Evolutionary conservation across 2,888 invertebrate genomes (phyloP).

Genomic region (Horisme vitalbata): DNA sequence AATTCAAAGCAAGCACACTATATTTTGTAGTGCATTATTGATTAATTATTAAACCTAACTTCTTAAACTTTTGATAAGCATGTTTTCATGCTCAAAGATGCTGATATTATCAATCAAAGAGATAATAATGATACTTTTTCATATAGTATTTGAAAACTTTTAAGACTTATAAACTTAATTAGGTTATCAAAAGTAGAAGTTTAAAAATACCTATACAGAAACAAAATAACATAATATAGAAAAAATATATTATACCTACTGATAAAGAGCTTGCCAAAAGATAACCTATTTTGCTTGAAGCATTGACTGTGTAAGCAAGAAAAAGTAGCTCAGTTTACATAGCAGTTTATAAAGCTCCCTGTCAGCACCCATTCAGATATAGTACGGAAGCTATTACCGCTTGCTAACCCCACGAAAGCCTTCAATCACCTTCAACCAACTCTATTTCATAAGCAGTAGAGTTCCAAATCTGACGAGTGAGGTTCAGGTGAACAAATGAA

Average conservation of each 20-base stretch:
- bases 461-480: constrained; percentile 33
- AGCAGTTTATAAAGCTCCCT: constrained; percentile 46
- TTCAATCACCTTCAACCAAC: constrained; percentile 11
- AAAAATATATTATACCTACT: too few species aligned
- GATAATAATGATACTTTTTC: too few species aligned
- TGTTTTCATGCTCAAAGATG: too few species aligned
- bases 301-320: constrained; percentile 34
- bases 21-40: neutral
- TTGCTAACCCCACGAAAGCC: constrained; percentile 25
- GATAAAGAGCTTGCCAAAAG: constrained; percentile 6
- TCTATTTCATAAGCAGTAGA: constrained; percentile 14
- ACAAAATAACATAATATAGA: too few species aligned
- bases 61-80: too few species aligned
- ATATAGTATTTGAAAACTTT: too few species aligned
- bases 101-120: too few species aligned
- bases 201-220: too few species aligned
- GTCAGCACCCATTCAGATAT: constrained; percentile 55
- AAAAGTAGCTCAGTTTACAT: constrained; percentile 45
- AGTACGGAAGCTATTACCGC: constrained; percentile 62
- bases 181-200: too few species aligned
- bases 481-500: constrained; percentile 38
- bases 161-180: too few species aligned
- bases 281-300: constrained; percentile 19
- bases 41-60: neutral
- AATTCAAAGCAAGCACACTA: neutral